phyloP scores from a whole-genome alignment of 2,888 invertebrate species.

The Drosophila ustulata region DNA sequence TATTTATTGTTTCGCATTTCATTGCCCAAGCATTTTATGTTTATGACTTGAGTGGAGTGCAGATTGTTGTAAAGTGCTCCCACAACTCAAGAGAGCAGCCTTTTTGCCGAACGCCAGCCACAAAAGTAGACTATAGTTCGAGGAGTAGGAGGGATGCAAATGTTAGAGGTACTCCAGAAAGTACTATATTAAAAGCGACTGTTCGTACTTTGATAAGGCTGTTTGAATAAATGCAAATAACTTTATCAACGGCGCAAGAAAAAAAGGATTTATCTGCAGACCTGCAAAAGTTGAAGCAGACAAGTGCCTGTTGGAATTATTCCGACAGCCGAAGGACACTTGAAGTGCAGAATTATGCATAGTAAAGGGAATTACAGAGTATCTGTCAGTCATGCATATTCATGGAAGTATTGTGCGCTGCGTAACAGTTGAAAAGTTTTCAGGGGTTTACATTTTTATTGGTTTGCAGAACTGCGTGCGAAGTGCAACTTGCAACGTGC shows the following conservation, averaged over 20 bases:
- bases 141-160: not conserved
- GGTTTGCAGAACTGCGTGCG: constrained; percentile 38
- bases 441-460: constrained; percentile 26
- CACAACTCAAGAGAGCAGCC: constrained; percentile 23
- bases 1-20: constrained; percentile 74
- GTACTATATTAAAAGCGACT: constrained; percentile 5
- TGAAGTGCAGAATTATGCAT: not conserved
- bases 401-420: not conserved
- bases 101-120: constrained; percentile 2
- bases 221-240: constrained; percentile 14
- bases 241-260: not conserved
- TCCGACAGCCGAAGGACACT: not conserved
- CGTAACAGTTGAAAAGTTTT: constrained; percentile 35
- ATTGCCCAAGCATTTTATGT: constrained; percentile 61
- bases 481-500: constrained; percentile 33
- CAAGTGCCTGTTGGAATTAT: not conserved
- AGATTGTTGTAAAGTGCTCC: constrained; percentile 56
- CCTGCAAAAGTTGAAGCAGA: not conserved
- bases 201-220: constrained; percentile 10
- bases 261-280: not conserved
- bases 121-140: not conserved
- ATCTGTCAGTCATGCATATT: not conserved
- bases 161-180: not conserved
- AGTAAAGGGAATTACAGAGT: not conserved
- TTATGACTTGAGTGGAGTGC: constrained; percentile 54